Conservation (phyloP, 2,888 invertebrate genomes). For the Hirtodrosophila duncani region DNA sequence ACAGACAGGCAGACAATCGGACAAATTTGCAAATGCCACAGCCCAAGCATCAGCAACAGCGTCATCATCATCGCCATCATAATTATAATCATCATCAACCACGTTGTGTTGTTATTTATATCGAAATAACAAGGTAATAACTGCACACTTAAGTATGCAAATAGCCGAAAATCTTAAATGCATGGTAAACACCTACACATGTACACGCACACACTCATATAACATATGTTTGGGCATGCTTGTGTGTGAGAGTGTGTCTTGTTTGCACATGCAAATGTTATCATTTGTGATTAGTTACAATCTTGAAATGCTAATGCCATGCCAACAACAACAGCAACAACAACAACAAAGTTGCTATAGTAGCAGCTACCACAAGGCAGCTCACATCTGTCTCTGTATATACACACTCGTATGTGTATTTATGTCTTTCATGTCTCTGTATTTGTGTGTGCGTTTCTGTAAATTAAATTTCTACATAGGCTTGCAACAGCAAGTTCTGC, state of each 20-base stretch:
- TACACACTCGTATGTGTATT: constrained; percentile 1
- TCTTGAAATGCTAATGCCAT: constrained; percentile 52
- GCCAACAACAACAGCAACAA: constrained; percentile 31
- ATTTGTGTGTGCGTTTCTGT: constrained; percentile 1
- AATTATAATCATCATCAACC: constrained; percentile 8
- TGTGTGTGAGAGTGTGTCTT: constrained; percentile 18
- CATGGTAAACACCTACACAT: constrained; percentile 28
- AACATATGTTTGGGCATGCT: constrained; percentile 15
- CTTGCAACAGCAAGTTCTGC: constrained; percentile 2
- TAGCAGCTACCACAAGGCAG: constrained; percentile 34
- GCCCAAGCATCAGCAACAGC: constrained; percentile 18
- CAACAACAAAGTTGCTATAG: not conserved
- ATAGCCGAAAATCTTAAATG: constrained; percentile 61
- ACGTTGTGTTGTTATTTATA: constrained; percentile 56
- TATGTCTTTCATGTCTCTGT: not conserved
- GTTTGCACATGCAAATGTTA: constrained; percentile 68
- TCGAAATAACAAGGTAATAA: constrained; percentile 73
- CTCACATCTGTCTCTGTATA: constrained; percentile 20
- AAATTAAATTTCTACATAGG: not conserved
- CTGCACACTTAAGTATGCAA: constrained; percentile 75
- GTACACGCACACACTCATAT: constrained; percentile 29
- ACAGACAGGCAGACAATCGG: too few species aligned
- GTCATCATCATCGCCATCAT: constrained; percentile 21
- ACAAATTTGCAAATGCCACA: constrained; percentile 43
- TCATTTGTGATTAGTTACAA: constrained; percentile 74